Base-by-base conservation (phyloP, 1,140 invertebrate species). In the Hetaerina americana region DNA sequence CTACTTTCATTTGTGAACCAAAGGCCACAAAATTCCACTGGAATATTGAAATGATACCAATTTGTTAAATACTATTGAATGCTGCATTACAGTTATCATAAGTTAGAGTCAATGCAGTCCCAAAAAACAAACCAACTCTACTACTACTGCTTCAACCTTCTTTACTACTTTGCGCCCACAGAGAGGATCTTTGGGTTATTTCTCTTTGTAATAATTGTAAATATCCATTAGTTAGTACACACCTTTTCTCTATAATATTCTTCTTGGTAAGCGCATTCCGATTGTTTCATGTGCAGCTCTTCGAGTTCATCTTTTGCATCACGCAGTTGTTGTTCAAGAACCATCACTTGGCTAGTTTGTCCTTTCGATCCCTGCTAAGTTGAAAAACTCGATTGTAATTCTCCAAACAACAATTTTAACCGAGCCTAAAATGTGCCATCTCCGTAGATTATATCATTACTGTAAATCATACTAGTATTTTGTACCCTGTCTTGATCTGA, bases 211-310 rank as follows among this genome's bases (percentile, higher is more conserved):
- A 8, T 12, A 12, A 1, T 26, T 1, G 10, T 70, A 73, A 70
- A 26, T n/a, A 26, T 18, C 70, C 72, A 68, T 71, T 28, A 67
- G 66, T 70, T 0, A 68, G 12, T 71, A 26, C 22, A 71, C 5
- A 10, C 26, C 27, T 66, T 70, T 68, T 70, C 72, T 69, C 66
- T 69, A 70, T 31, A 73, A 66, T 66, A 70, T 68, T 71, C 70
- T 72, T 31, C 67, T 28, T 72, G 66, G 27, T 72, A 72, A 80
- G 77, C 26, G 80, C 70, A 77, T 86, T 88, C 80, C 91, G 91
- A 72, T 88, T 87, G 71, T 89, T 84, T 76, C 91, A 91, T 82
- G 72, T 87, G 83, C 57, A 89, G 78, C 77, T 91, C 90, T 28
- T 90, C 85, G 12, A 89, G 79, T 75, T 90, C 87, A 67, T 89